Conservation (phyloP, 2,888 invertebrate species). For the Arrhopalites spinosus region DNA sequence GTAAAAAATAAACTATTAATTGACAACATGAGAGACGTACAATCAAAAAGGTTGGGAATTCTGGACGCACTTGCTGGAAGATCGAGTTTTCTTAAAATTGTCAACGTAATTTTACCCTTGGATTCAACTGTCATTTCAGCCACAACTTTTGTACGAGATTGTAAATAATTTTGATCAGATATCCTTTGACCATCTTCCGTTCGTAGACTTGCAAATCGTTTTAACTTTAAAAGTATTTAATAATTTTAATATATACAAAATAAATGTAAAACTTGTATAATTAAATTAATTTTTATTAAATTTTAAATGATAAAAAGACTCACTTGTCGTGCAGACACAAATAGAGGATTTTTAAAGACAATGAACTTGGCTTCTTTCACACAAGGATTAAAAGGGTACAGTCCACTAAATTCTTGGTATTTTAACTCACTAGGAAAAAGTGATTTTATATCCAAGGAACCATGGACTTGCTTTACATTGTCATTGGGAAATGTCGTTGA, state of each 20-base stretch:
- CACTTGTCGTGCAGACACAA: slow-evolving; percentile 44
- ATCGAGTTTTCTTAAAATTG: background rate
- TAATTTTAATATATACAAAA: background rate
- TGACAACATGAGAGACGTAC: background rate
- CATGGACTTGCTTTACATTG: slow-evolving; percentile 43
- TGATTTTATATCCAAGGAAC: slow-evolving; percentile 44
- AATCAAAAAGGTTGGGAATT: background rate
- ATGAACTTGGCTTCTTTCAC: slow-evolving; percentile 38
- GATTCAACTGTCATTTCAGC: background rate
- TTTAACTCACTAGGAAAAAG: slow-evolving; percentile 42
- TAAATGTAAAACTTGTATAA: too few relatives aligned
- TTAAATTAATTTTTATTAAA: background rate
- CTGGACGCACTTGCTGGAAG: background rate
- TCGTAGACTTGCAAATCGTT: slow-evolving; percentile 27
- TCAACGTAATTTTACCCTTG: background rate
- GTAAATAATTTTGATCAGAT: background rate
- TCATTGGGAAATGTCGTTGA: slow-evolving; percentile 37
- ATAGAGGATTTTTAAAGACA: slow-evolving; percentile 38
- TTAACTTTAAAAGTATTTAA: slow-evolving; percentile 13
- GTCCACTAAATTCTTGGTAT: slow-evolving; percentile 42
- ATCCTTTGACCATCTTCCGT: slow-evolving; percentile 24
- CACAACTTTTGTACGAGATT: background rate
- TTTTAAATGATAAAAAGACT: background rate
- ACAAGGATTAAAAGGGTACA: slow-evolving; percentile 41
- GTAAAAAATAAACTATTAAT: background rate